A percentile compares a stretch with the other conserved stretches of the same genome.
Evolutionary conservation across 2,888 invertebrate species (phyloP).

Genomic region (Diabrotica balteata): DNA sequence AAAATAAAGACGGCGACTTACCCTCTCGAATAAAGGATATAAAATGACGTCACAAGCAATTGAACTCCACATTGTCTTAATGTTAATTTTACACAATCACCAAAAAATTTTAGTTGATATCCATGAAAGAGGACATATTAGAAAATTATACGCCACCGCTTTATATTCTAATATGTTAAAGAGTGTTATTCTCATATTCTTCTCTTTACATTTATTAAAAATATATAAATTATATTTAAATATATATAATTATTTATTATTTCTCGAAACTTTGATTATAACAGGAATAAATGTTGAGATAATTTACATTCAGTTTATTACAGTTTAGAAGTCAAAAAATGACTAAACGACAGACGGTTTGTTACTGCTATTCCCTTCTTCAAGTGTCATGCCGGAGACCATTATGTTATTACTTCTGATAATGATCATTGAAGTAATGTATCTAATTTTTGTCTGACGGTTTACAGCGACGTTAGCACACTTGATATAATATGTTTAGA

Average conservation of each 20-base stretch:
- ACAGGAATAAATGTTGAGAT: too few species aligned
- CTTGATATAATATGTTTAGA: background rate
- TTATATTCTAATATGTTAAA: background rate
- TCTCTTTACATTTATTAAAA: background rate
- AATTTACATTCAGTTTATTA: too few species aligned
- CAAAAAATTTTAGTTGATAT: constrained; percentile 18
- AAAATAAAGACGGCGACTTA: constrained; percentile 43
- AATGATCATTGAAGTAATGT: constrained; percentile 14
- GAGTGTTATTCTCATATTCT: background rate
- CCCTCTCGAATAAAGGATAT: constrained; percentile 47
- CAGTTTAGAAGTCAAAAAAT: background rate
- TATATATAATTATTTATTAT: background rate
- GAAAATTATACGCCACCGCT: constrained; percentile 9
- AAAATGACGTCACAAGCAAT: constrained; percentile 49
- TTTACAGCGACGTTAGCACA: constrained; percentile 7
- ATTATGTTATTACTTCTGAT: constrained; percentile 18
- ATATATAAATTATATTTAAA: background rate
- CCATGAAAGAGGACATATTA: constrained; percentile 35
- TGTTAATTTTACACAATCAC: constrained; percentile 3
- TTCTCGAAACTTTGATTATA: too few species aligned
- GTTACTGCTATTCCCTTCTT: constrained; percentile 13
- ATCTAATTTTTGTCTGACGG: constrained; percentile 15
- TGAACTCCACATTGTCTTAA: constrained; percentile 35
- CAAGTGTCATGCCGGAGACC: constrained; percentile 12
- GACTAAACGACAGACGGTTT: constrained; percentile 7